Conservation (phyloP, 2,888 invertebrate species). For the Marronus borbonicus region DNA sequence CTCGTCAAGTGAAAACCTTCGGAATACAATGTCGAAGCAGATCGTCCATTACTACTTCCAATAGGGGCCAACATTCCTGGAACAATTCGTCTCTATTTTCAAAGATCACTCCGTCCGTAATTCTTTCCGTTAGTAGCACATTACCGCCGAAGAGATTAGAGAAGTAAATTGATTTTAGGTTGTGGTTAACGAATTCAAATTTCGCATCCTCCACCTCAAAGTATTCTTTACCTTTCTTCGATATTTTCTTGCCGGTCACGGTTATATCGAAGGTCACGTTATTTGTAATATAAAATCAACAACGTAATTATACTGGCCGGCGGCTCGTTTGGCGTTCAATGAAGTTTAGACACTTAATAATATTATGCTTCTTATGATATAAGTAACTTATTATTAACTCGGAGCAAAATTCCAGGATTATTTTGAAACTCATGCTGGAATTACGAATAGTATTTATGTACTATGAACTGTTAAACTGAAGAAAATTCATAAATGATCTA, state of each 20-base stretch:
- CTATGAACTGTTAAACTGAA: too few relatives aligned
- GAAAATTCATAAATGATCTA: too few relatives aligned
- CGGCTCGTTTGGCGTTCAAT: too few relatives aligned
- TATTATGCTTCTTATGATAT: too few relatives aligned
- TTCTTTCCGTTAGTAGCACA: neutral
- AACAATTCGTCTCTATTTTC: constrained; percentile 38
- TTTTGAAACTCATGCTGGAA: too few relatives aligned
- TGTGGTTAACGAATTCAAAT: neutral
- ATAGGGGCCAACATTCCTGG: constrained; percentile 57
- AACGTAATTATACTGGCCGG: too few relatives aligned
- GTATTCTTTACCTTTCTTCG: neutral
- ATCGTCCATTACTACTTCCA: constrained; percentile 55
- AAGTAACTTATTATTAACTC: too few relatives aligned
- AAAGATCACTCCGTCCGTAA: too few relatives aligned
- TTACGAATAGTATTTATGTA: too few relatives aligned
- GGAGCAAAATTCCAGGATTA: too few relatives aligned
- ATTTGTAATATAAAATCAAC: neutral
- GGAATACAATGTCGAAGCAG: constrained; percentile 52
- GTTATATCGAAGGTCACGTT: neutral
- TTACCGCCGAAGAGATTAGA: constrained; percentile 59
- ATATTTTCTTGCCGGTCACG: neutral
- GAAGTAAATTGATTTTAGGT: constrained; percentile 52
- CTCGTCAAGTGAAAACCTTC: constrained; percentile 54
- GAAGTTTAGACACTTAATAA: too few relatives aligned
- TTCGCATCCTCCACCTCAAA: neutral